Conservation (phyloP, 2,888 invertebrate genomes). For the Caenorhabditis becei region DNA sequence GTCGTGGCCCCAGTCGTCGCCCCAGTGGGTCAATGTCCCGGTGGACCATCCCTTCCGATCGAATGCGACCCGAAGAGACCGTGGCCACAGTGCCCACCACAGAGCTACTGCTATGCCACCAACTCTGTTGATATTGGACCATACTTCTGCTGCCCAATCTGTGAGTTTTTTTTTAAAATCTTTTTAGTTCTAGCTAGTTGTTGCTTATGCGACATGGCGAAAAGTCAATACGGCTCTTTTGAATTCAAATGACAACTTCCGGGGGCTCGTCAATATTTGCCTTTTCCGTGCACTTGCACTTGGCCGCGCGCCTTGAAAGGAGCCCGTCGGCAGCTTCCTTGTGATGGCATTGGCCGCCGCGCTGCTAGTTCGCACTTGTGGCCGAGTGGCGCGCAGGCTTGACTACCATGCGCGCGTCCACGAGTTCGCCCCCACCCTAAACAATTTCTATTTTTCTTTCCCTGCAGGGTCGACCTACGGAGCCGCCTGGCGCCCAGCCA, state of each 20-base stretch:
- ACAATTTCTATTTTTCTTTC: slow-evolving; percentile 15
- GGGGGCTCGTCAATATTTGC: slow-evolving; percentile 49
- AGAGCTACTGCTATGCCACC: slow-evolving; percentile 81
- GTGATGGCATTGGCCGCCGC: too few species aligned
- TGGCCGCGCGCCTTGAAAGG: too few species aligned
- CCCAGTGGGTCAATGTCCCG: slow-evolving; percentile 79
- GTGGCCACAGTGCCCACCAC: slow-evolving; percentile 82
- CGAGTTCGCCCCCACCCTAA: slow-evolving; percentile 3
- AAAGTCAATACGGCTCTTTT: slow-evolving; percentile 23
- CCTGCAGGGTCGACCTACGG: slow-evolving; percentile 80
- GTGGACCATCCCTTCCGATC: slow-evolving; percentile 79
- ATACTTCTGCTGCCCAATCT: slow-evolving; percentile 82
- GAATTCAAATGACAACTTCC: slow-evolving; percentile 18
- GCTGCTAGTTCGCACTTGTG: not conserved
- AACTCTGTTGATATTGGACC: slow-evolving; percentile 82
- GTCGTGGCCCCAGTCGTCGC: slow-evolving; percentile 75
- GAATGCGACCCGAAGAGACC: slow-evolving; percentile 82
- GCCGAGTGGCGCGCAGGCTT: not conserved
- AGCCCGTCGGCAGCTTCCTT: too few species aligned
- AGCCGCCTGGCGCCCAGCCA: slow-evolving; percentile 80
- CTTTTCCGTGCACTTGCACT: not conserved
- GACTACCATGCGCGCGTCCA: not conserved
- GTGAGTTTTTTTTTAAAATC: too few species aligned
- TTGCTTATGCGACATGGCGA: slow-evolving; percentile 23
- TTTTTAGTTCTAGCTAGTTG: not conserved